Conservation (phyloP, 2,888 invertebrate genomes). For the Amiota communis region DNA sequence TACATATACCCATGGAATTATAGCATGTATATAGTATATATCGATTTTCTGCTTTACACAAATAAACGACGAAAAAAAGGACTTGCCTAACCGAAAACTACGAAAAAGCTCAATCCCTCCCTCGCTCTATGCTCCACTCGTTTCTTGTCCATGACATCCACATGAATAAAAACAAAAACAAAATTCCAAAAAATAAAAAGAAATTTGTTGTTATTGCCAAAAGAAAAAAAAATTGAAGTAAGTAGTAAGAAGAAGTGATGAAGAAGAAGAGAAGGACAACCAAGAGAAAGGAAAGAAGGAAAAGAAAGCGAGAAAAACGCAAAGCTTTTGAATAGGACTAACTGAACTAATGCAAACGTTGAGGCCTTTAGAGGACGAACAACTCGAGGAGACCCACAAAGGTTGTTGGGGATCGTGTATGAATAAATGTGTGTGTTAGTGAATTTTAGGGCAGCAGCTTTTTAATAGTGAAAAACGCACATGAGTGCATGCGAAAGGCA, state of each 20-base stretch:
- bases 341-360: constrained; percentile 13
- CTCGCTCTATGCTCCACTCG: too few relatives aligned
- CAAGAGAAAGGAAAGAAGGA: neutral
- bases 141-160: too few relatives aligned
- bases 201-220: too few relatives aligned
- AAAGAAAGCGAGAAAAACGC: neutral
- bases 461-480: constrained; percentile 19
- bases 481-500: neutral
- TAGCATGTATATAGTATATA: constrained; percentile 17
- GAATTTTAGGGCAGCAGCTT: neutral
- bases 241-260: neutral
- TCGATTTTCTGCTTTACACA: constrained; percentile 28
- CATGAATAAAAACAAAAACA: constrained; percentile 2
- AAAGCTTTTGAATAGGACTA: constrained; percentile 23
- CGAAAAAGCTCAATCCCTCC: too few relatives aligned
- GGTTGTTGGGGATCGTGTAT: neutral
- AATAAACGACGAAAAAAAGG: constrained; percentile 31
- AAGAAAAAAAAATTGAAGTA: too few relatives aligned
- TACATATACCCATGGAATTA: constrained; percentile 7
- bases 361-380: neutral
- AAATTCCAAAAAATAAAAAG: constrained; percentile 3
- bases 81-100: too few relatives aligned
- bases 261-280: neutral
- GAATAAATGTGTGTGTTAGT: neutral
- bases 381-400: neutral